Base-by-base conservation (phyloP, 2,113 vertebrate species). In the Blennius ocellaris region DNA sequence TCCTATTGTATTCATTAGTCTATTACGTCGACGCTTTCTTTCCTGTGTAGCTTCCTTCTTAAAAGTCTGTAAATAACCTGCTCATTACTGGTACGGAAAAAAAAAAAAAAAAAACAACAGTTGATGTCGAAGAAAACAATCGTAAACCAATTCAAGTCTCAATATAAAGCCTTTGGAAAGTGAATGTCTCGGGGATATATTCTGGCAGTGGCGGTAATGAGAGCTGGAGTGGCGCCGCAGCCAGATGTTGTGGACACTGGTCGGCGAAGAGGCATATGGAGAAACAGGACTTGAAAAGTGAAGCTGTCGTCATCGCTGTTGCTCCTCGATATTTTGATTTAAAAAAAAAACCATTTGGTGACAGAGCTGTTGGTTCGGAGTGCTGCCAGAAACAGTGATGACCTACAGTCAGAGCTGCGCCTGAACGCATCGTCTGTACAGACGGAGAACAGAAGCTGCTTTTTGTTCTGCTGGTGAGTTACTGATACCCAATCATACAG, bases 21-120 rank as follows among this genome's bases (percentile, higher is more conserved):
- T 17, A 47, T 60, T 58, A 62, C 56, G 63, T 62, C 57, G 54
- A 67, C 65, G 55, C 65, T 17, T 67, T 39, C 44, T 17, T 11
- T 47, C 53, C 63, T 71, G 36, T 39, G 16, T 39, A 10, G 30
- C 52, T 80, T 55, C 43, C 14, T 41, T 40, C 52, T 8, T 3
- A 45, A 45, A 52, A 43, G 14, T 59, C 68, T 59, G 52, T 44
- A 47, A 65, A 53, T 58, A 55, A 53, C 55, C 40, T 36, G 16
- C 67, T 76, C 54, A n/a, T 41, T 64, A n/a, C 17, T 30, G 52
- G 52, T 6, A 1, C 7, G 9, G 6, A 7, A 50, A 17, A 50
- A n/a, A n/a, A n/a, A n/a, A n/a, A n/a, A n/a, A n/a, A n/a, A n/a
- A 30, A 17, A 15, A 4, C 41, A 9, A 44, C 14, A 48, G 45